phyloP scores from a whole-genome alignment of 2,888 invertebrate species.

The Hydraecia micacea region DNA sequence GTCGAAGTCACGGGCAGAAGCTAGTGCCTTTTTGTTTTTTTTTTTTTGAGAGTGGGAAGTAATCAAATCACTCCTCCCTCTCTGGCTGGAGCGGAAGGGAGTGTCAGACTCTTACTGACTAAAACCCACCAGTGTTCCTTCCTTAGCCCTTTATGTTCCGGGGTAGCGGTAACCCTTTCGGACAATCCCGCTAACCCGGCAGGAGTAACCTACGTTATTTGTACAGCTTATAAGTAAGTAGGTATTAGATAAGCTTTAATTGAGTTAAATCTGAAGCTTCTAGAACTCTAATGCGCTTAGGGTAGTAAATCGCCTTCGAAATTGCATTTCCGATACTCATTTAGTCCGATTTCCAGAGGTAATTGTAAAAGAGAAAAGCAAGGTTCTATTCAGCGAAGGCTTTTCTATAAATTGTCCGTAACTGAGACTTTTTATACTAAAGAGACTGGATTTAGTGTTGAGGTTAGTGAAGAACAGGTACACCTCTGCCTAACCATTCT shows the following conservation, averaged over 20 bases:
- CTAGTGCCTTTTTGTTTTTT: no score
- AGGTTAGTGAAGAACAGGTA: background rate
- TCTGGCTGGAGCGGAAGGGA: no score
- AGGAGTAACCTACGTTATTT: no score
- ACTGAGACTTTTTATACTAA: background rate
- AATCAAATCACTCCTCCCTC: no score
- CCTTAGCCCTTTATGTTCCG: no score
- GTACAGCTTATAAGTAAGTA: background rate
- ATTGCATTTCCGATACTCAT: slow-evolving; percentile 54
- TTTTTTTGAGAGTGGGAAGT: no score
- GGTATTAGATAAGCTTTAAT: background rate
- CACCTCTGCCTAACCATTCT: no score
- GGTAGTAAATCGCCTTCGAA: slow-evolving; percentile 15
- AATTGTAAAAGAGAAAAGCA: slow-evolving; percentile 23
- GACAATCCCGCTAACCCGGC: no score
- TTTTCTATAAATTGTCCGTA: background rate
- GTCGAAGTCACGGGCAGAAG: no score
- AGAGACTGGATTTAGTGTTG: background rate
- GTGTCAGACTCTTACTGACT: no score
- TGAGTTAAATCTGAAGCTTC: background rate
- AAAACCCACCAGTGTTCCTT: no score
- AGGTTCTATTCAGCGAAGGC: slow-evolving; percentile 7
- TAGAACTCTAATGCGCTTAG: background rate
- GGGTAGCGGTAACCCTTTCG: no score
- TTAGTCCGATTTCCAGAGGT: slow-evolving; percentile 18